phyloP scores from a whole-genome alignment of 2,797 vertebrate species.

The Myoxocephalus aenaeus region DNA sequence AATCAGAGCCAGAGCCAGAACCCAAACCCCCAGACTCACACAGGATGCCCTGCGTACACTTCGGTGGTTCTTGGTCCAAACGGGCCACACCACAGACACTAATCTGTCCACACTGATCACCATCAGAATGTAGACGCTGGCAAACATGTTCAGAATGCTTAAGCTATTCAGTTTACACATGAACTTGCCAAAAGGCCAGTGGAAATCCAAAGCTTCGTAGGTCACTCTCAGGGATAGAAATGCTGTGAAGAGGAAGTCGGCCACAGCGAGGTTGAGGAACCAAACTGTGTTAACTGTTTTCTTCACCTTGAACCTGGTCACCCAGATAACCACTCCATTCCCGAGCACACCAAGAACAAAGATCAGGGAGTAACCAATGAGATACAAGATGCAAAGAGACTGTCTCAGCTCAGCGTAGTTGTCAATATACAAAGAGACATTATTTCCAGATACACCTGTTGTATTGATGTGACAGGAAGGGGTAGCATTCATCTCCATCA shows the following conservation, averaged over 20 bases:
- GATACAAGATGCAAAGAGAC: slow-evolving; percentile 69
- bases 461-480: slow-evolving; percentile 50
- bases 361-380: neutral
- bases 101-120: slow-evolving; percentile 92
- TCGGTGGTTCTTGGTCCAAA: slow-evolving; percentile 90
- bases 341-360: slow-evolving; percentile 9
- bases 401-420: too few species aligned
- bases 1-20: too few species aligned
- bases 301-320: slow-evolving; percentile 84
- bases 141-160: slow-evolving; percentile 89
- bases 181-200: slow-evolving; percentile 91
- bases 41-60: slow-evolving; percentile 58
- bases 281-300: slow-evolving; percentile 89
- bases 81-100: slow-evolving; percentile 85
- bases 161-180: slow-evolving; percentile 91
- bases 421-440: too few species aligned
- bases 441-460: slow-evolving; percentile 39
- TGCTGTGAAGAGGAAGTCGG: slow-evolving; percentile 92
- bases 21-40: too few species aligned
- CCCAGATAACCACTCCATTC: slow-evolving; percentile 31
- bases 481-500: slow-evolving; percentile 59
- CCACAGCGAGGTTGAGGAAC: slow-evolving; percentile 92
- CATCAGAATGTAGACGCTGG: slow-evolving; percentile 90
- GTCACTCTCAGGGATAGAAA: slow-evolving; percentile 88
- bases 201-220: slow-evolving; percentile 86